Conservation (phyloP, 2,888 invertebrate species). For the Rotaria sp. region DNA sequence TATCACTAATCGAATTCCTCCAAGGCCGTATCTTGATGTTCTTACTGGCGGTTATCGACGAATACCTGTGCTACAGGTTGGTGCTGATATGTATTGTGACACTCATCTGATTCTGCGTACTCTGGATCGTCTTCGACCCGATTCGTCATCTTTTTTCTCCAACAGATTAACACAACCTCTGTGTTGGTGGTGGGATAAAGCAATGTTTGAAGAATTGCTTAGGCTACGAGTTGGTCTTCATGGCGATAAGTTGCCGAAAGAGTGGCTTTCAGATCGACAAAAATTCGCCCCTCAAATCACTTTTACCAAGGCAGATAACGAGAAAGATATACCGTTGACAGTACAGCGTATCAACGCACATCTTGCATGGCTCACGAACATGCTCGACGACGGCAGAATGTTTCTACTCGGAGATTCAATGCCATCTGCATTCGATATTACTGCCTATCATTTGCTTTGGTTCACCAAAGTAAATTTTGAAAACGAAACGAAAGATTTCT, state of each 20-base stretch:
- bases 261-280: background rate
- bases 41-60: slow-evolving; percentile 1
- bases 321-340: background rate
- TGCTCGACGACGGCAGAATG: background rate
- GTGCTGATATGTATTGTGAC: slow-evolving; percentile 20
- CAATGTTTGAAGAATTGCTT: background rate
- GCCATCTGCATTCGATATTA: slow-evolving; percentile 1
- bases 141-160: background rate
- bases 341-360: background rate
- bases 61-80: slow-evolving; percentile 2
- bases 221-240: background rate
- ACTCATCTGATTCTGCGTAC: background rate
- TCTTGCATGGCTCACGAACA: background rate
- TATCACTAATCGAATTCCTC: background rate
- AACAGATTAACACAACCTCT: background rate
- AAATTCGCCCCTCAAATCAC: background rate
- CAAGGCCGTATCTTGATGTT: background rate
- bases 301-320: background rate
- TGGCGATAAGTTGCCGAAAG: background rate
- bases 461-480: background rate
- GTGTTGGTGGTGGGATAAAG: slow-evolving; percentile 17
- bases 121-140: background rate
- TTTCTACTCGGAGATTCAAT: background rate
- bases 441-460: background rate
- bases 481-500: background rate